Evolutionary conservation across 2,797 vertebrate genomes (phyloP), one percentile per base, ranked within the genome.

Genomic region (Coluber constrictor): DNA sequence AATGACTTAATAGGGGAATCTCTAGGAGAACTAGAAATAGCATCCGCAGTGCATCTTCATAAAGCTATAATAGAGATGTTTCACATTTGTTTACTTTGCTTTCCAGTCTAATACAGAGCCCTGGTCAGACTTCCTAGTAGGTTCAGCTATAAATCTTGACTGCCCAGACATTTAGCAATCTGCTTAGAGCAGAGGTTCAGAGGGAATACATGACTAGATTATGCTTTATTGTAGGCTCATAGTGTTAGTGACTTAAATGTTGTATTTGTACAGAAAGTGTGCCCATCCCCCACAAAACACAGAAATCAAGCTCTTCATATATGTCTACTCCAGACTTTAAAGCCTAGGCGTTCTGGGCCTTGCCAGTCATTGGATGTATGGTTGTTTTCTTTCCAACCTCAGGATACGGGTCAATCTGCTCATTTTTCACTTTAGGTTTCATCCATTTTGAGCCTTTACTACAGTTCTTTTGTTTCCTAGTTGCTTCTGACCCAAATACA

Each of bases 11-110:
- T 54, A 79, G 74, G 32, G 37, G 37, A 83, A 47, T 83, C 25
- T 83, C 74, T 83, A 83, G 74, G 43, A 87, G 66, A 43, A 89
- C 55, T 83, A 0, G 89, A 93, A n/a, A 70, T 47, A 86, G 86
- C 88, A 94, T 95, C 90, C 92, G 55, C 70, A 92, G 92, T 95
- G 15, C 55, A 18, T 51, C 57, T 59, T 91, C 66, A 92, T 93
- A 25, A 27, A 29, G 0, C 43, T 83, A 18, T 32, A 87, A 11
- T 74, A 91, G 43, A 88, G 91, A 51, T 66, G 89, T 1, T 55
- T 63, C 0, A 4, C 16, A 32, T 91, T 47, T 74, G 32, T 74
- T 37, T 63, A 79, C 51, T 79, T 79, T 91, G 43, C 66, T 88
- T 0, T 0, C n/a, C 57, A 86, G 92, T 13, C 54, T 83, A 25